Base-by-base conservation (phyloP, 2,888 invertebrate genomes). In the Epiblema foenella region DNA sequence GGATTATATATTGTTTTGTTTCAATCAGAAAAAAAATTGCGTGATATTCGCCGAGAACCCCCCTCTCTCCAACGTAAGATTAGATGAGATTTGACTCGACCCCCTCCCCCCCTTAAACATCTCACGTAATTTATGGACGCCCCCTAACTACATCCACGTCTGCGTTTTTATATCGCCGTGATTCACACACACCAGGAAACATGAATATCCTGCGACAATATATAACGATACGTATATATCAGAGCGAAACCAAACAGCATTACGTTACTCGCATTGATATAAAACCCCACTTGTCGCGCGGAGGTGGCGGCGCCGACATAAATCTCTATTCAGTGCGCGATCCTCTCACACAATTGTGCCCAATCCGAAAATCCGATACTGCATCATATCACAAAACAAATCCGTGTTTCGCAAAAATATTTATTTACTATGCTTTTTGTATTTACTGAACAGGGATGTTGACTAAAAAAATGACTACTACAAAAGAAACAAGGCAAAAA, bases 121-220 rank as follows among this genome's bases (percentile, higher is more conserved):
- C n/a, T n/a, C n/a, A n/a, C n/a, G n/a, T n/a, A n/a, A n/a, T n/a
- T n/a, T n/a, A n/a, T n/a, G n/a, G n/a, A n/a, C n/a, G n/a, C n/a
- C n/a, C n/a, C n/a, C n/a, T 78, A 74, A 73, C 52, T 63, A 67
- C 49, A 63, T 64, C 75, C 37, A 33, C 46, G 37, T n/a, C 52
- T 65, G 56, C 69, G 49, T 63, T 63, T 68, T 69, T 63, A 49
- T 57, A 57, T 37, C 76, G 39, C 15, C 20, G 37, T 39, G 11
- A 42, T 39, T 10, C 37, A 37, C 64, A 5, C n/a, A n/a, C 24
- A 37, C 18, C 63, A 51, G 64, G 64, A 54, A 64, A 64, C 39
- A 18, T 11, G 37, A 24, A 54, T 54, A 64, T 64, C 64, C 54
- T 64, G 52, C 46, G 9, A 46, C n/a, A 7, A 39, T 46, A 56